These are phyloP conservation scores for Mustelus asterias DNA, from an alignment of 2,113 vertebrate genomes.

Conservation along the genomic window DNA sequence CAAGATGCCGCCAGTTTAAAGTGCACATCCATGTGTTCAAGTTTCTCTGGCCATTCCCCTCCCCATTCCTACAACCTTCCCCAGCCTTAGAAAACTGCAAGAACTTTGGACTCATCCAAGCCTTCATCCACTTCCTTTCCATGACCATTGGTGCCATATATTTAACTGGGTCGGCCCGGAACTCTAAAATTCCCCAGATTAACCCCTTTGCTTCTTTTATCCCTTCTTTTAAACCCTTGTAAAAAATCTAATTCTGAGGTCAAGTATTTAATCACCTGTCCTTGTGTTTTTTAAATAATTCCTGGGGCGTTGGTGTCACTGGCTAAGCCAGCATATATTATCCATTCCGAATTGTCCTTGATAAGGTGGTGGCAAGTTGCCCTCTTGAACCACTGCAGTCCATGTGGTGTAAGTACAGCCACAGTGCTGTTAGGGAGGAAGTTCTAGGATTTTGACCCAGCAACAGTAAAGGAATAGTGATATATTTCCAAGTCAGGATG, in stretches of 20 bases:
- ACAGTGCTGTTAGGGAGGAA: too few species aligned
- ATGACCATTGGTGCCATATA: not conserved
- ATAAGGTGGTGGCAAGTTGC: too few species aligned
- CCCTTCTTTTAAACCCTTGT: not conserved
- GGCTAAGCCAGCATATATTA: too few species aligned
- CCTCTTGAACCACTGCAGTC: too few species aligned
- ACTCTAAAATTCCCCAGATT: not conserved
- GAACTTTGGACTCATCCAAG: not conserved
- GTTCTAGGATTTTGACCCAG: too few species aligned
- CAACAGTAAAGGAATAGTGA: too few species aligned
- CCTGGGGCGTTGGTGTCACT: too few species aligned
- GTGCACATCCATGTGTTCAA: not conserved
- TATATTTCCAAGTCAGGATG: too few species aligned
- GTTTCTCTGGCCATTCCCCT: not conserved
- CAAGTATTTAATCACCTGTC: not conserved
- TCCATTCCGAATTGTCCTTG: too few species aligned
- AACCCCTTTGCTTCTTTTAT: not conserved
- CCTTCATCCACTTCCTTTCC: not conserved
- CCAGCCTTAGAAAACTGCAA: not conserved
- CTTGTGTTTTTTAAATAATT: not conserved
- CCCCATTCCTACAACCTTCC: not conserved
- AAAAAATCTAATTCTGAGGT: not conserved
- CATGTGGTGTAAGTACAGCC: too few species aligned
- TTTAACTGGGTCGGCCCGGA: not conserved
- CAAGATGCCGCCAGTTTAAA: not conserved